These are phyloP conservation scores for Pseudomyrmex gracilis DNA, from an alignment of 1,140 invertebrate species.

Conservation along the genomic window DNA sequence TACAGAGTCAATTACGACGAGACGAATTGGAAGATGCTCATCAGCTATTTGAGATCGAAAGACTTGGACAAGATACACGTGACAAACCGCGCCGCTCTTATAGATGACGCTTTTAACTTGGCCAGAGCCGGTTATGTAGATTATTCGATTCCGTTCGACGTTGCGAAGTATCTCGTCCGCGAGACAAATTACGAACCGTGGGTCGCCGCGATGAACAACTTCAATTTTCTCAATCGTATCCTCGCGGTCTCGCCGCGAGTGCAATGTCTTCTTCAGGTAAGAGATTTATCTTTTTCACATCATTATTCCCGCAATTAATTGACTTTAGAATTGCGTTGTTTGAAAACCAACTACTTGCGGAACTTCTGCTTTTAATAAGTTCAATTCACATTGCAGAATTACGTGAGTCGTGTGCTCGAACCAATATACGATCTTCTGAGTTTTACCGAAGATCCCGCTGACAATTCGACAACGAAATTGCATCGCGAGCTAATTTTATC, in stretches of 20 bases:
- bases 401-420: constrained; percentile 63
- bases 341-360: too few relatives aligned
- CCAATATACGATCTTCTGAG: constrained; percentile 70
- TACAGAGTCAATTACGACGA: constrained; percentile 87
- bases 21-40: constrained; percentile 84
- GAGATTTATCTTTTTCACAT: background rate
- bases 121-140: constrained; percentile 81
- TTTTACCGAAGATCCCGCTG: constrained; percentile 55
- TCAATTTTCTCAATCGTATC: constrained; percentile 80
- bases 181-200: constrained; percentile 87
- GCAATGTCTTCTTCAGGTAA: constrained; percentile 68
- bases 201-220: constrained; percentile 81
- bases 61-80: constrained; percentile 79
- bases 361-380: background rate
- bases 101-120: constrained; percentile 88
- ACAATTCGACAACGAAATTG: constrained; percentile 63
- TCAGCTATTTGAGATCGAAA: constrained; percentile 74
- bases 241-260: constrained; percentile 58
- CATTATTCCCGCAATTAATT: background rate
- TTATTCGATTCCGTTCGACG: constrained; percentile 84
- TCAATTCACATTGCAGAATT: constrained; percentile 60
- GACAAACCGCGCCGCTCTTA: constrained; percentile 87
- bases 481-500: constrained; percentile 70
- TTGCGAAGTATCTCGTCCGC: constrained; percentile 84
- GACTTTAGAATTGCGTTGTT: background rate